Conservation (phyloP, 2,888 invertebrate species). For the Neelides folsomi region DNA sequence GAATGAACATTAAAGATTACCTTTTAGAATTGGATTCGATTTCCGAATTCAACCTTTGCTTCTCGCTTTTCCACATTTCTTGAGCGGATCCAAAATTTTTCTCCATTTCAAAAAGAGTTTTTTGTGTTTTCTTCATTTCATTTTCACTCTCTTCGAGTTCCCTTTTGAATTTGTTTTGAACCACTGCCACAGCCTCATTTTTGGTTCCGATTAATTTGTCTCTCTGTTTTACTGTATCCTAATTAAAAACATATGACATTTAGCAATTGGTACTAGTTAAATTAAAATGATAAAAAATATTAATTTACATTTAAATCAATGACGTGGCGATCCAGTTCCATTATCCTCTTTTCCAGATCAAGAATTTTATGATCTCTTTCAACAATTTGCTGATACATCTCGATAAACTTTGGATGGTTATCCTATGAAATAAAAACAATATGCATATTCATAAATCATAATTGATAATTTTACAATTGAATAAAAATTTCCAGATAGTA, state of each 20-base stretch:
- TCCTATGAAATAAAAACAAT: constrained; percentile 9
- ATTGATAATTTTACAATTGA: background rate
- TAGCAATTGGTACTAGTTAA: background rate
- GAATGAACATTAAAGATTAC: no score
- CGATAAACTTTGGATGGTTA: constrained; percentile 16
- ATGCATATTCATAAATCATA: background rate
- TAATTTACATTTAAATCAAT: constrained; percentile 19
- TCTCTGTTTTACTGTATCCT: constrained; percentile 20
- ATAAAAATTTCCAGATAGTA: background rate
- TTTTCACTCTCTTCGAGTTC: constrained; percentile 16
- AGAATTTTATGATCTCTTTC: constrained; percentile 19
- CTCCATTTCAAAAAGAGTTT: constrained; percentile 20
- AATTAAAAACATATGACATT: background rate
- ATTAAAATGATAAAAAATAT: background rate
- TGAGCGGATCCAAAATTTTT: constrained; percentile 14
- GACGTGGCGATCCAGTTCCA: constrained; percentile 15
- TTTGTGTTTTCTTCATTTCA: constrained; percentile 18
- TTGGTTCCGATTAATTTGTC: constrained; percentile 21
- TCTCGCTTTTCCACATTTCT: constrained; percentile 20
- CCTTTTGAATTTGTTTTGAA: constrained; percentile 15
- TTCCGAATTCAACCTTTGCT: constrained; percentile 14
- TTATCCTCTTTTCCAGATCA: constrained; percentile 15
- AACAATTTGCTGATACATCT: constrained; percentile 18
- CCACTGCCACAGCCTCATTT: constrained; percentile 19
- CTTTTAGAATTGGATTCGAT: constrained; percentile 8